A percentile compares a stretch with the other conserved stretches of the same genome.
Conservation (phyloP, 2,797 vertebrate genomes). For the Helicolenus hilgendorfi region DNA sequence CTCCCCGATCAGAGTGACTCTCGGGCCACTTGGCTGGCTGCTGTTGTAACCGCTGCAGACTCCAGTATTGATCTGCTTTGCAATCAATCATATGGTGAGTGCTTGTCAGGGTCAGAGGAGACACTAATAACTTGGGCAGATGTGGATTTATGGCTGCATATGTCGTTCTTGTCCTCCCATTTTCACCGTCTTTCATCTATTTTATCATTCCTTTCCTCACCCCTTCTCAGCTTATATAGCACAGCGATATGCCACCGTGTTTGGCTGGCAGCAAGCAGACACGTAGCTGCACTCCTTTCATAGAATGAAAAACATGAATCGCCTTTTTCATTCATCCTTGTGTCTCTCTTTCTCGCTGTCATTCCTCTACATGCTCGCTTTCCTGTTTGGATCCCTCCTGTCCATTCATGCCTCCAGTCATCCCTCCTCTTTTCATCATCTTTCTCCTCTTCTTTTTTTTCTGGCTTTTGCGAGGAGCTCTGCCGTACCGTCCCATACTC, state of each 20-base stretch:
- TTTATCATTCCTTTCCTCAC: not conserved
- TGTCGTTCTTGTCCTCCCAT: slow-evolving; percentile 13
- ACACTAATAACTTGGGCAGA: slow-evolving; percentile 57
- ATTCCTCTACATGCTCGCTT: not conserved
- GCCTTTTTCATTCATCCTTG: slow-evolving; percentile 22
- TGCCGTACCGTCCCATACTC: not conserved
- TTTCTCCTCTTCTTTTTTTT: not conserved
- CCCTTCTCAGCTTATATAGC: not conserved
- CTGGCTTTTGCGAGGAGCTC: not conserved
- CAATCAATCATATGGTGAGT: slow-evolving; percentile 63
- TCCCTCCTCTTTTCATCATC: not conserved
- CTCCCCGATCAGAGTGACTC: not conserved
- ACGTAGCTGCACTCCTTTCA: not conserved
- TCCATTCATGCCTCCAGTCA: slow-evolving; percentile 30
- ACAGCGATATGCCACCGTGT: not conserved
- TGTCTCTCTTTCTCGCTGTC: not conserved
- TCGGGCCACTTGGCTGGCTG: slow-evolving; percentile 4
- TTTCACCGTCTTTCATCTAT: slow-evolving; percentile 26
- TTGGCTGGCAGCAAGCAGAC: not conserved
- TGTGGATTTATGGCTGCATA: slow-evolving; percentile 60
- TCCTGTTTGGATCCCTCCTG: not conserved
- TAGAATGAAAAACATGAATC: not conserved
- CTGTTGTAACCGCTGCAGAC: slow-evolving; percentile 34
- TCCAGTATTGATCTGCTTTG: slow-evolving; percentile 65
- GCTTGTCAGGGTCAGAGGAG: slow-evolving; percentile 64